A percentile compares a stretch with the other conserved stretches of the same genome.
These are phyloP conservation scores for Dryoscopus gambensis DNA, from an alignment of 2,113 vertebrate species.

Conservation along the genomic window DNA sequence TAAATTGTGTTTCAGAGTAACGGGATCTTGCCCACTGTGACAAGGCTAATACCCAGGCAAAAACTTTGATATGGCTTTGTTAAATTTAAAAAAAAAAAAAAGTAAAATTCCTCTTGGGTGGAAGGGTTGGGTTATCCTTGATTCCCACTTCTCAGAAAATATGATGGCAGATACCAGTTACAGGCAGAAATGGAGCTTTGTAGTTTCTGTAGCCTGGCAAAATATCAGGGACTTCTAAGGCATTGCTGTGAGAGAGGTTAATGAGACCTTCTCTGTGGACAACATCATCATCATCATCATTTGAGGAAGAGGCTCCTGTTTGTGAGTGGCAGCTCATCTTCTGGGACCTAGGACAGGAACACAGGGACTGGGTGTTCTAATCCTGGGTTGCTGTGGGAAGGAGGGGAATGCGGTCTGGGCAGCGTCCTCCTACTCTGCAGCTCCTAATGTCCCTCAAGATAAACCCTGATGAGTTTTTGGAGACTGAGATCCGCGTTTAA, in stretches of 20 bases:
- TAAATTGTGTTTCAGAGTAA: not conserved
- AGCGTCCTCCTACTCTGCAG: not conserved
- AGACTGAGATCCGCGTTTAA: not conserved
- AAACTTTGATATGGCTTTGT: not conserved
- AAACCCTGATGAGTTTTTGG: not conserved
- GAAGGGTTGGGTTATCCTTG: not conserved
- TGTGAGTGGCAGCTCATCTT: not conserved
- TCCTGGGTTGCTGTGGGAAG: not conserved
- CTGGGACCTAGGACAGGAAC: not conserved
- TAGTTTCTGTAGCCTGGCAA: not conserved
- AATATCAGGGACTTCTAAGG: not conserved
- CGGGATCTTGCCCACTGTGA: not conserved
- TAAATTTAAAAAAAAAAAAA: not conserved
- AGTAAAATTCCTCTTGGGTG: not conserved
- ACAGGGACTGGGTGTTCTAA: not conserved
- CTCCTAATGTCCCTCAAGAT: not conserved
- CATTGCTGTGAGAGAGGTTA: not conserved
- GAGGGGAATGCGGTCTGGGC: not conserved
- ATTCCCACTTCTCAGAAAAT: not conserved
- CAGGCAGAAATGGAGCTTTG: not conserved
- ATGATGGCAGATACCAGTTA: not conserved
- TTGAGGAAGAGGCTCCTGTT: not conserved
- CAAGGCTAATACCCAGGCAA: constrained; percentile 28
- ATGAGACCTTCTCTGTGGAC: not conserved
- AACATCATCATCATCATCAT: accelerated